A percentile compares a stretch with the other conserved stretches of the same genome.
These are phyloP conservation scores for Volucella inanis DNA, from an alignment of 2,888 invertebrate genomes.

Conservation along the genomic window DNA sequence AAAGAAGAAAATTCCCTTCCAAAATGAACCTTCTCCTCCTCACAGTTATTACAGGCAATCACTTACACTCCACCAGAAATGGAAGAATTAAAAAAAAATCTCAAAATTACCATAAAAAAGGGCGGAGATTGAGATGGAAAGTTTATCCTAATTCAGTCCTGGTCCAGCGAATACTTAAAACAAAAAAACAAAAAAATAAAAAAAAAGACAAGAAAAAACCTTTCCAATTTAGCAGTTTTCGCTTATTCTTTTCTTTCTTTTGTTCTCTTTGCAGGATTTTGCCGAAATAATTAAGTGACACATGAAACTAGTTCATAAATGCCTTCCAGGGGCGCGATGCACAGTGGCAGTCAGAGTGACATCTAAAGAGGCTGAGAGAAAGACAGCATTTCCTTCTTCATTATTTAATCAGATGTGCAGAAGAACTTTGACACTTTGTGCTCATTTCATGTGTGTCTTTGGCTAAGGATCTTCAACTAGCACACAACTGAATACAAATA, in stretches of 20 bases:
- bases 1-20: too few relatives aligned
- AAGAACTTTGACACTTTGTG: conserved; percentile 69
- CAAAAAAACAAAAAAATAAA: conserved; percentile 13
- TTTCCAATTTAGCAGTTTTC: conserved; percentile 55
- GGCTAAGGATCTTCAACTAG: conserved; percentile 14
- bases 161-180: background rate
- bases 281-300: conserved; percentile 71
- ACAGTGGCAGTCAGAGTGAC: too few relatives aligned
- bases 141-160: background rate
- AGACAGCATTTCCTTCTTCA: conserved; percentile 34
- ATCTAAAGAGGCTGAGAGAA: background rate
- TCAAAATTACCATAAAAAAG: conserved; percentile 45
- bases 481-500: background rate
- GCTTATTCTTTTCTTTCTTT: conserved; percentile 40
- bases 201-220: conserved; percentile 17
- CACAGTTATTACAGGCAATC: conserved; percentile 12
- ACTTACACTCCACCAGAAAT: conserved; percentile 9
- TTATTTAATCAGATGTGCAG: conserved; percentile 70
- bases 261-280: conserved; percentile 64
- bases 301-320: conserved; percentile 72
- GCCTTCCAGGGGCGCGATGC: conserved; percentile 46
- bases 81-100: conserved; percentile 3
- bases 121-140: background rate
- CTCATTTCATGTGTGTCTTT: conserved; percentile 45
- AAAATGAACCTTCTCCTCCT: background rate